Evolutionary conservation across 2,113 vertebrate genomes (phyloP).

Genomic region (Smithornis capensis): DNA sequence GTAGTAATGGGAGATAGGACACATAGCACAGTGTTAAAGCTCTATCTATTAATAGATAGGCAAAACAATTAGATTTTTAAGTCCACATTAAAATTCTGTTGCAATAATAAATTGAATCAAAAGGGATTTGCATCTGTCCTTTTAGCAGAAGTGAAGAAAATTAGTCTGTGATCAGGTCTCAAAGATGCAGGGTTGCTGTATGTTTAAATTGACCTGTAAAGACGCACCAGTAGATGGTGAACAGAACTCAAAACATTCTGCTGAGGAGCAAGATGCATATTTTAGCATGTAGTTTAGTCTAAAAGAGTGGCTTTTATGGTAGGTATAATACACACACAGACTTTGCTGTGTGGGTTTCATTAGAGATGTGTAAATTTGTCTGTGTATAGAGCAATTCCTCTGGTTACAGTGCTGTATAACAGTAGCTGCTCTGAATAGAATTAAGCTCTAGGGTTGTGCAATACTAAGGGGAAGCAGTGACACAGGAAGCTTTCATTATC

Average conservation of each 20-base stretch:
- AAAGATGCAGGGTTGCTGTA: neutral
- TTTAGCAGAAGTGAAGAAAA: neutral
- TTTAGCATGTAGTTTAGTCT: neutral
- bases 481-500: neutral
- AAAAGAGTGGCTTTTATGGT: neutral
- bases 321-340: neutral
- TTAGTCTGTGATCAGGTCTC: neutral
- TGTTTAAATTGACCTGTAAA: neutral
- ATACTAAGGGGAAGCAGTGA: neutral
- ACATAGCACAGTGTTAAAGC: neutral
- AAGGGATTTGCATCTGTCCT: neutral
- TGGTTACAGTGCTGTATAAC: neutral
- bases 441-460: neutral
- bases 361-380: neutral
- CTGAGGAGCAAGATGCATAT: neutral
- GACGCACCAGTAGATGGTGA: neutral
- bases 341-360: neutral
- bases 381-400: neutral
- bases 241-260: neutral
- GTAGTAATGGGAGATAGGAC: neutral
- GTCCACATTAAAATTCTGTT: neutral
- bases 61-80: neutral
- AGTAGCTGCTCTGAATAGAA: neutral
- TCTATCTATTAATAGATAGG: neutral
- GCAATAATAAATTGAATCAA: neutral